Evolutionary conservation across 2,113 vertebrate species (phyloP).

Genomic region (Embiotoca jacksoni): DNA sequence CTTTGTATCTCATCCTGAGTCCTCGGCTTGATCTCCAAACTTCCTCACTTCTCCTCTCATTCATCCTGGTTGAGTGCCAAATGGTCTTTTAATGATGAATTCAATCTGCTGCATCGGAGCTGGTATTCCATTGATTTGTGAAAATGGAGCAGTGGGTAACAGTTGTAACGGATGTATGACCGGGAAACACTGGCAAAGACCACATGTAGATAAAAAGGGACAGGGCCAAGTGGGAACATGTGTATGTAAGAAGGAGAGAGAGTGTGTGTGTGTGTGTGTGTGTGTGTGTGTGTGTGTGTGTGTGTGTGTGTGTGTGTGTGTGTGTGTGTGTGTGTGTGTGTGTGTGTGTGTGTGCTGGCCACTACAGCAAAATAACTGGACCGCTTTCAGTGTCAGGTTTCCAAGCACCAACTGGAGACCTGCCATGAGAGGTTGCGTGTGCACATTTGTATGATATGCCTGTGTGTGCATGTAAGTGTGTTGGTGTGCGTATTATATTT

Average conservation of each 20-base stretch:
- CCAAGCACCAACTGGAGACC: conserved; percentile 74
- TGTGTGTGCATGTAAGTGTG: conserved; percentile 29
- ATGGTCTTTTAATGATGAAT: conserved; percentile 1
- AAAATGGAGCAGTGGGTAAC: conserved; percentile 41
- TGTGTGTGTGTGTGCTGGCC: conserved; percentile 48
- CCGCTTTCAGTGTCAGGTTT: conserved; percentile 78
- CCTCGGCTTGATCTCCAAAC: neutral
- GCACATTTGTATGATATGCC: conserved; percentile 2
- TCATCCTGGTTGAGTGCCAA: neutral
- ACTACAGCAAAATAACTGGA: conserved; percentile 70
- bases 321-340: conserved; percentile 21
- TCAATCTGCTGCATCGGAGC: neutral
- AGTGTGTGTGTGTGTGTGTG: conserved; percentile 22
- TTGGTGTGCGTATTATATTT: conserved; percentile 28
- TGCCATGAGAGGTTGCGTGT: conserved; percentile 32
- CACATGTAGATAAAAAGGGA: conserved; percentile 63
- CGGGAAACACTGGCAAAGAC: conserved; percentile 44
- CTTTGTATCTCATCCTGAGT: neutral
- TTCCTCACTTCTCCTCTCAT: neutral
- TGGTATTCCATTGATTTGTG: conserved; percentile 30
- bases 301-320: conserved; percentile 36
- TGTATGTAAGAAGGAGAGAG: conserved; percentile 29
- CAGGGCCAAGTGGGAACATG: conserved; percentile 63
- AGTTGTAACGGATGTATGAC: conserved; percentile 20
- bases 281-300: conserved; percentile 35